Base-by-base conservation (phyloP, 2,797 vertebrate genomes). In the Eupleurogrammus muticus region DNA sequence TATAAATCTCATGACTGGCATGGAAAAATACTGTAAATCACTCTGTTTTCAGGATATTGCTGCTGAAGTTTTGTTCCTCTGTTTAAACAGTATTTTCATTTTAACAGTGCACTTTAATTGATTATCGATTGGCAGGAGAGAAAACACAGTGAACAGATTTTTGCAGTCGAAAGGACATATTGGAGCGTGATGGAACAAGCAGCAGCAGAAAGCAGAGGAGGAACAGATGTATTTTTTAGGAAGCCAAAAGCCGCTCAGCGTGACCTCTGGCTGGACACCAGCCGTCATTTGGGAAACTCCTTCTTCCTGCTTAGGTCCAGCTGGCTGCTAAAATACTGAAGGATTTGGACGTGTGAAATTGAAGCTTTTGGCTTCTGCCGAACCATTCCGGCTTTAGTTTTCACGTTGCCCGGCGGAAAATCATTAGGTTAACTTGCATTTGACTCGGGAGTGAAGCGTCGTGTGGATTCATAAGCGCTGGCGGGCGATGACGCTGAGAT, bases 271-370 rank as follows among this genome's bases (percentile, higher is more conserved):
- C 67, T 49, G 52, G 21, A 67, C 48, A 64, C 59, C 71, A 73
- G 47, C 32, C 14, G 1, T 70, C 13, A 10, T 62, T 54, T 16
- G 46, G 36, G 70, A 58, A 66, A 24, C 17, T 51, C 17, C n/a
- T 52, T 55, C 46, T 69, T 21, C 24, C 69, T 60, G 66, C 49
- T 68, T 50, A 56, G 36, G 24, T 70, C 46, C 72, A 78, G 69
- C 72, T 70, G 80, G 65, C 55, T 49, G 19, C 36, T 23, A 16
- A 32, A 48, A 28, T 28, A n/a, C 51, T 46, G 7, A 40, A 79
- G 80, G 34, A 54, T 77, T 44, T 46, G 62, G 52, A 63, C 66
- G 50, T 53, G 58, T 66, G 46, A 73, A 67, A 61, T 50, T 50
- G 40, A 49, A 59, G 75, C 51, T 53, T 3, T 1, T 67, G 56